Percentiles rank a stretch among this genome's conserved stretches.
Conservation (phyloP, 92 coral and sea anemone species). For the Muricea muricata region DNA sequence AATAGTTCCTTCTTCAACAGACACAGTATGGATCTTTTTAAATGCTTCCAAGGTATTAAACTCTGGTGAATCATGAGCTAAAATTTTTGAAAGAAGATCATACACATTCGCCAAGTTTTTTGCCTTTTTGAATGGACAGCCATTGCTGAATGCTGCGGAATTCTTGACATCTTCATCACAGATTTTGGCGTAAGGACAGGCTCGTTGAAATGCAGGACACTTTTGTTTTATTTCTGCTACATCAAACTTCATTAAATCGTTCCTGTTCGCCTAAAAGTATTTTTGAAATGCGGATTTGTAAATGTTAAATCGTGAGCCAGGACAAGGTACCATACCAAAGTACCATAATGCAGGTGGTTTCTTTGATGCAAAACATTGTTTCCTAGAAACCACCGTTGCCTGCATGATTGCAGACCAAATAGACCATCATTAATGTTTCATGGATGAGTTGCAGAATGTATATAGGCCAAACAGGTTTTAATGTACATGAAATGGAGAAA, state of each 20-base stretch:
- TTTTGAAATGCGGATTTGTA: too few relatives aligned
- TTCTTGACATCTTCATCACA: neutral
- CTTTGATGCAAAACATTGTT: too few relatives aligned
- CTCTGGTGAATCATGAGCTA: neutral
- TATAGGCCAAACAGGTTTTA: too few relatives aligned
- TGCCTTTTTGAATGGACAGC: conserved; percentile 1
- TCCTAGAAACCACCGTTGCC: too few relatives aligned
- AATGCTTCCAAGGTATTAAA: neutral
- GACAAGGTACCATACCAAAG: too few relatives aligned
- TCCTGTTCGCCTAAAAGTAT: neutral
- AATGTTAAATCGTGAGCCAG: too few relatives aligned
- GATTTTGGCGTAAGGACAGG: conserved; percentile 7
- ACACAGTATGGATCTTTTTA: neutral
- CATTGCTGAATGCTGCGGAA: conserved; percentile 7
- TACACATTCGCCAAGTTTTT: neutral
- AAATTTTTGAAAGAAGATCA: conserved; percentile 5
- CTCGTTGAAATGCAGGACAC: conserved; percentile 1
- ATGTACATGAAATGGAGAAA: too few relatives aligned
- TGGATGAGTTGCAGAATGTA: too few relatives aligned
- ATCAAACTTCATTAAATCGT: neutral
- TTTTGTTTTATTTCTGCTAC: neutral
- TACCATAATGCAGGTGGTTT: too few relatives aligned
- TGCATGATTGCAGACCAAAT: too few relatives aligned
- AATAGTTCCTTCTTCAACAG: neutral
- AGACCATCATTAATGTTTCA: too few relatives aligned